These are phyloP conservation scores for Meriones unguiculatus DNA, from an alignment of 2,113 vertebrate genomes.

Conservation along the genomic window DNA sequence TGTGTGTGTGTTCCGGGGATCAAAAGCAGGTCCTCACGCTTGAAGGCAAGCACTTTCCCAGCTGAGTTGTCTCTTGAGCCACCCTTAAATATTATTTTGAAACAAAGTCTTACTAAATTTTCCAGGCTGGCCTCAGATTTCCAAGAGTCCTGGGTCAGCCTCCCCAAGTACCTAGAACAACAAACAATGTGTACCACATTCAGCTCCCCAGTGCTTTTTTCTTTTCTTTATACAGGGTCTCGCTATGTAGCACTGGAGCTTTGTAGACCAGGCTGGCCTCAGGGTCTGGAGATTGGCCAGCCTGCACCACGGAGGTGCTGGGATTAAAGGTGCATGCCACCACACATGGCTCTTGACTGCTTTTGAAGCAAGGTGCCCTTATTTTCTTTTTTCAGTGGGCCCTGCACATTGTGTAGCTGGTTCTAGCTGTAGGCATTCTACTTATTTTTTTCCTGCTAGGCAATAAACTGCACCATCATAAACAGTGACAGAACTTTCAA, in stretches of 20 bases:
- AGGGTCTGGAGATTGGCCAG: not conserved
- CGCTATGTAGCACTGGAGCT: not conserved
- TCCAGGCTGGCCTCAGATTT: not conserved
- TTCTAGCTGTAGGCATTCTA: conserved; percentile 8
- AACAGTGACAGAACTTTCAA: conserved; percentile 21
- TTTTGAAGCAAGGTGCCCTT: not conserved
- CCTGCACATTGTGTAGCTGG: not conserved
- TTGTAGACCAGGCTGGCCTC: not conserved
- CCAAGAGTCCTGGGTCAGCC: too few species aligned
- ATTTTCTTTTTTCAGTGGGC: conserved; percentile 23
- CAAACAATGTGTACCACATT: not conserved
- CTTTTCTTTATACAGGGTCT: not conserved
- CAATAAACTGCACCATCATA: conserved; percentile 30
- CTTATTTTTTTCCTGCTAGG: conserved; percentile 50
- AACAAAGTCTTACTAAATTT: not conserved
- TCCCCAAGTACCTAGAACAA: not conserved
- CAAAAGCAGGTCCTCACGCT: not conserved
- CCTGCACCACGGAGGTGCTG: not conserved
- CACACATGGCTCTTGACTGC: not conserved
- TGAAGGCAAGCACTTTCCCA: not conserved
- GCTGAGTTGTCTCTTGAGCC: not conserved
- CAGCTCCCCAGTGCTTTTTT: too few species aligned
- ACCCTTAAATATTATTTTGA: not conserved
- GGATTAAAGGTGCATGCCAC: not conserved
- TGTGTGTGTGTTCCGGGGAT: not conserved